Evolutionary conservation across 2,888 invertebrate species (phyloP).

Genomic region (Temnothorax ravouxi): DNA sequence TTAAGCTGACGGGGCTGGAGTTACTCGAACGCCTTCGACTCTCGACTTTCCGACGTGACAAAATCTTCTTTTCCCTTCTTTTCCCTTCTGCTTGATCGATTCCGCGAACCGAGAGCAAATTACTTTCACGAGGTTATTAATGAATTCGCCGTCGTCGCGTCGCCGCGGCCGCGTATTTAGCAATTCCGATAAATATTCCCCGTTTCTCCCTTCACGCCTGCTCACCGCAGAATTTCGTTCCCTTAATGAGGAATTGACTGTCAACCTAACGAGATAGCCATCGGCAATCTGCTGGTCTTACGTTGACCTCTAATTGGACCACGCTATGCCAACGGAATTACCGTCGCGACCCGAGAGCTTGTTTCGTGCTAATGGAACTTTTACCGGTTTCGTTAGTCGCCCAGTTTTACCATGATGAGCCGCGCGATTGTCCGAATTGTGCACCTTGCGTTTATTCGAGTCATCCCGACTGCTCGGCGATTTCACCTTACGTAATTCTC

Average conservation of each 20-base stretch:
- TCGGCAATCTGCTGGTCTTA: slow-evolving; percentile 50
- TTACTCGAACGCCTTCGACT: slow-evolving; percentile 30
- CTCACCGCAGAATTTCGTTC: slow-evolving; percentile 23
- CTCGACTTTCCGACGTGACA: slow-evolving; percentile 24
- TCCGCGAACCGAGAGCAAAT: slow-evolving; percentile 41
- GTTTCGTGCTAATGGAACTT: slow-evolving; percentile 54
- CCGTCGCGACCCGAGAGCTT: slow-evolving; percentile 38
- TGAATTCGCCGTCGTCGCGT: slow-evolving; percentile 42
- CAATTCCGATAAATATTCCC: slow-evolving; percentile 60
- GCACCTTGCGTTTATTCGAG: slow-evolving; percentile 32
- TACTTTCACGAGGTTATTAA: slow-evolving; percentile 56
- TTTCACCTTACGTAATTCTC: slow-evolving; percentile 43
- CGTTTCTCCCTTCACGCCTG: slow-evolving; percentile 11
- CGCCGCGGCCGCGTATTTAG: slow-evolving; percentile 43
- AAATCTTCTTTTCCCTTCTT: slow-evolving; percentile 33
- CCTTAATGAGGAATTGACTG: slow-evolving; percentile 50
- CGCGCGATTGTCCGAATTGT: slow-evolving; percentile 42
- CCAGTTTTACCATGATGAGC: slow-evolving; percentile 5
- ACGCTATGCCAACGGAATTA: slow-evolving; percentile 40
- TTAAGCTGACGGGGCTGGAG: slow-evolving; percentile 28
- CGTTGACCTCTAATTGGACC: slow-evolving; percentile 65
- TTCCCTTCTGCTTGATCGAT: slow-evolving; percentile 47
- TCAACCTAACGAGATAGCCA: slow-evolving; percentile 59
- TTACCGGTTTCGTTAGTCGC: slow-evolving; percentile 20
- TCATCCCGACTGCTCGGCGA: neutral